Evolutionary conservation across 92 coral and sea anemone genomes (phyloP).

Genomic region (Paragorgia papillata): DNA sequence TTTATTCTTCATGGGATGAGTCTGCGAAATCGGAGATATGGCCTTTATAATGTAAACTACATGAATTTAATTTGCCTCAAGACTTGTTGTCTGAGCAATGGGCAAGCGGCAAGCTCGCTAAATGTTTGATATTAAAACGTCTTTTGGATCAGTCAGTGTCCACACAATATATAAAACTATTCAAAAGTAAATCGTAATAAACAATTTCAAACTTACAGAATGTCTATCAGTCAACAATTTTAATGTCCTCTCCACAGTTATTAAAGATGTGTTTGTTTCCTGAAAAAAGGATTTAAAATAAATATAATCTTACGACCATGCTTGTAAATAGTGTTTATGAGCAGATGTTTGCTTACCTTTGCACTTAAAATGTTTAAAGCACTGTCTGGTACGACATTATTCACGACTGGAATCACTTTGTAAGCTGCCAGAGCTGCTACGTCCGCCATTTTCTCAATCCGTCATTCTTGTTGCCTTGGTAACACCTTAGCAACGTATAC

Average conservation of each 20-base stretch:
- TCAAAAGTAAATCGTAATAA: neutral
- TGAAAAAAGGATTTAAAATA: neutral
- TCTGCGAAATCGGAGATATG: too few species aligned
- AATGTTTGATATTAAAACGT: too few species aligned
- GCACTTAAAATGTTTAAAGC: slow-evolving; percentile 50
- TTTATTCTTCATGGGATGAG: too few species aligned
- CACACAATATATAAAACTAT: too few species aligned
- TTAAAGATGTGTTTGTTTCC: slow-evolving; percentile 44
- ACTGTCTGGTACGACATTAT: slow-evolving; percentile 83
- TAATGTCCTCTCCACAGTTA: slow-evolving; percentile 75
- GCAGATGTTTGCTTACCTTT: neutral
- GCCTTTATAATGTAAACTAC: too few species aligned
- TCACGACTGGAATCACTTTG: slow-evolving; percentile 84
- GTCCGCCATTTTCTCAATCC: slow-evolving; percentile 77
- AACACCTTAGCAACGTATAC: neutral
- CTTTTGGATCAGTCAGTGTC: too few species aligned
- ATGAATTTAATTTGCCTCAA: too few species aligned
- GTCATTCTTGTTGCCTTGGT: slow-evolving; percentile 20
- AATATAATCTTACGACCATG: neutral
- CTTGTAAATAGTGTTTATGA: neutral
- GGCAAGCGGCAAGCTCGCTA: too few species aligned
- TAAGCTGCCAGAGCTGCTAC: slow-evolving; percentile 61
- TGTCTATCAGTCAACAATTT: slow-evolving; percentile 88
- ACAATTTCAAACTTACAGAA: slow-evolving; percentile 70
- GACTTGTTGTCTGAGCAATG: too few species aligned